Percentiles rank a stretch among this genome's conserved stretches.
phyloP scores from a whole-genome alignment of 2,888 invertebrate genomes.

The Mythimna ferrago region DNA sequence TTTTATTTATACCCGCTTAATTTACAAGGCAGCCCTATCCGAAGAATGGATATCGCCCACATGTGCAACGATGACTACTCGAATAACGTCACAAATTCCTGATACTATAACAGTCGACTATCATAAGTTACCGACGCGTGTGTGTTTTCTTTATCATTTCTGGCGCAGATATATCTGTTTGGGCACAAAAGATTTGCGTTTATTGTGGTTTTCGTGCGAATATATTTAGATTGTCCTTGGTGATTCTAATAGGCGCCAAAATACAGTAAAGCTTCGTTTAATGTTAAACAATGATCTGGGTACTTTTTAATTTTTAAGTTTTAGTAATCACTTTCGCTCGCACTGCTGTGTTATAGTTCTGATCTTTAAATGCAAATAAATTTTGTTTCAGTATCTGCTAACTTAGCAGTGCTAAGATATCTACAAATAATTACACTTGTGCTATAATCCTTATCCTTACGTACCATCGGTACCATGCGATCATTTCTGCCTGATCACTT shows the following conservation, averaged over 20 bases:
- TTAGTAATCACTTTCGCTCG: not conserved
- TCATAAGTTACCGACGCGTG: slow-evolving; percentile 30
- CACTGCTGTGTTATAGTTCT: not conserved
- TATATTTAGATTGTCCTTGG: slow-evolving; percentile 47
- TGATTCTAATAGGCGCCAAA: slow-evolving; percentile 11
- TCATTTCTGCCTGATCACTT: too few relatives aligned
- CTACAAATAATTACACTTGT: too few relatives aligned
- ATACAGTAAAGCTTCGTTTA: slow-evolving; percentile 11
- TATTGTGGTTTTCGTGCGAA: slow-evolving; percentile 26
- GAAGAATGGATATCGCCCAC: slow-evolving; percentile 49
- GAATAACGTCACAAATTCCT: slow-evolving; percentile 60
- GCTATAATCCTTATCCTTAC: too few relatives aligned
- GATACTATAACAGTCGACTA: slow-evolving; percentile 50
- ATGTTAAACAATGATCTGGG: slow-evolving; percentile 1
- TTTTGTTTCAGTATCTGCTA: too few relatives aligned
- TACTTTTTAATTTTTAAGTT: not conserved
- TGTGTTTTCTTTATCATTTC: slow-evolving; percentile 38
- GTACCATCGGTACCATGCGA: too few relatives aligned
- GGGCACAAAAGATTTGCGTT: slow-evolving; percentile 28
- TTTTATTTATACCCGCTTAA: not conserved
- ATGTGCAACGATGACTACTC: slow-evolving; percentile 18
- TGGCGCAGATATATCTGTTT: slow-evolving; percentile 33
- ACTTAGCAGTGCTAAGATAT: too few relatives aligned
- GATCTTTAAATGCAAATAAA: not conserved
- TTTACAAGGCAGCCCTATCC: slow-evolving; percentile 32